Percentiles rank a stretch among this genome's conserved stretches.
phyloP scores from a whole-genome alignment of 1,140 invertebrate genomes.

The Agrilus planipennis region DNA sequence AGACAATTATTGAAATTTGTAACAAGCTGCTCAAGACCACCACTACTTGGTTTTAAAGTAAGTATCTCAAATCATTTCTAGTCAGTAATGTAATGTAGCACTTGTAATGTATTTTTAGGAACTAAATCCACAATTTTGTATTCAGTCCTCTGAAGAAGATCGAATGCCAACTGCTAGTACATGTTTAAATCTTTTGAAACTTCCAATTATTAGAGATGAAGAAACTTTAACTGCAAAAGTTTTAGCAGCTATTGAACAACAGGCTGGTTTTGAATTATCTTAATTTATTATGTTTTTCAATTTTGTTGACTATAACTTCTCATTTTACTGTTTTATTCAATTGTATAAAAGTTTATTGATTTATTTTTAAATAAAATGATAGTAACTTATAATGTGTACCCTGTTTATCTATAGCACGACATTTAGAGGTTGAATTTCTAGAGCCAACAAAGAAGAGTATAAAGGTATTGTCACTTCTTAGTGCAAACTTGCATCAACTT shows the following conservation, averaged over 20 bases:
- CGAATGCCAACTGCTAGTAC: conserved; percentile 90
- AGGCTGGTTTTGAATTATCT: conserved; percentile 92
- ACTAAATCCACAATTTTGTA: conserved; percentile 86
- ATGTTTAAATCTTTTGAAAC: conserved; percentile 94
- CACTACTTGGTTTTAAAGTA: conserved; percentile 92
- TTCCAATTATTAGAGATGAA: conserved; percentile 80
- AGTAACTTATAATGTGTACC: too few species aligned
- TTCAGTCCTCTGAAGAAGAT: conserved; percentile 81
- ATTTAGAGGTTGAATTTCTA: too few species aligned
- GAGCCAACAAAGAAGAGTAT: conserved; percentile 26
- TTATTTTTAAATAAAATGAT: too few species aligned
- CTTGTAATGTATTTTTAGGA: conserved; percentile 48
- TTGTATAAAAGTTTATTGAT: too few species aligned
- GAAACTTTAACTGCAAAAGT: conserved; percentile 71
- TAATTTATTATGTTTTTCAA: conserved; percentile 37
- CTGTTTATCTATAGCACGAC: too few species aligned
- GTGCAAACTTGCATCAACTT: conserved; percentile 19
- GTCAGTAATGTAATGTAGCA: not conserved
- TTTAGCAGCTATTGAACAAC: conserved; percentile 87
- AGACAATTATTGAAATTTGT: conserved; percentile 90
- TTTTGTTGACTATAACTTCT: conserved; percentile 4
- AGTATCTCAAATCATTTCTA: conserved; percentile 3
- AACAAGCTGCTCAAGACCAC: conserved; percentile 92
- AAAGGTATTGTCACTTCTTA: conserved; percentile 24
- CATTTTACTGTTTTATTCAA: too few species aligned